These are phyloP conservation scores for Coendou prehensilis DNA, from an alignment of 2,797 vertebrate genomes.

Conservation along the genomic window DNA sequence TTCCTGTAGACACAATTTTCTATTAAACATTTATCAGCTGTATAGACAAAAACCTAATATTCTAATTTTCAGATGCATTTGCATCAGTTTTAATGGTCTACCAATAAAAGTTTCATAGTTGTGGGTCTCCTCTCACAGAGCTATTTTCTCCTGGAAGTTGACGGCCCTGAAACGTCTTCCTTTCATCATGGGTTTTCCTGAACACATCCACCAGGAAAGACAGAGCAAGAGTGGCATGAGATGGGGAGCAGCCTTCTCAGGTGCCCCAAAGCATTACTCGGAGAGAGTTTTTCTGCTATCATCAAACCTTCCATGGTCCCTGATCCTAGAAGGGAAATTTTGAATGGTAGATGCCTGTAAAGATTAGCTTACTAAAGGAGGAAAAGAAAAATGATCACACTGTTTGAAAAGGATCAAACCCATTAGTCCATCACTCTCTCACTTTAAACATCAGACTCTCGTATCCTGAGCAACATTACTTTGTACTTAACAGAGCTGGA, in stretches of 20 bases:
- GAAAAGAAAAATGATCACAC: background rate
- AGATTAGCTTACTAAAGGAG: constrained; percentile 28
- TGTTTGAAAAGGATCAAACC: background rate
- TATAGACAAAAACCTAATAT: constrained; percentile 3
- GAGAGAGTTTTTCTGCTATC: background rate
- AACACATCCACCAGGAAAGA: background rate
- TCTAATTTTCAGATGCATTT: background rate
- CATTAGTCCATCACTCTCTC: background rate
- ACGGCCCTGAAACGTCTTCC: background rate
- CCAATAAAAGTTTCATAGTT: background rate
- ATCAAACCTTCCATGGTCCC: background rate
- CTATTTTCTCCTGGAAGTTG: background rate
- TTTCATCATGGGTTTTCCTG: background rate
- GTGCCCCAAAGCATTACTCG: background rate
- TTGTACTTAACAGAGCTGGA: constrained; percentile 16
- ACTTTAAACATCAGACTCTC: background rate
- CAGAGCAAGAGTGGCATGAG: background rate
- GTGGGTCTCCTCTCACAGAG: background rate
- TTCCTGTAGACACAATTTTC: background rate
- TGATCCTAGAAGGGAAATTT: background rate
- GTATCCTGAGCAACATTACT: background rate
- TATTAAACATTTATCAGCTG: constrained; percentile 17
- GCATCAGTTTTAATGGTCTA: background rate
- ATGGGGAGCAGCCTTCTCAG: background rate
- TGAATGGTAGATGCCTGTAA: background rate